Base-by-base conservation (phyloP, 1,140 invertebrate species). In the Ips nitidus region DNA sequence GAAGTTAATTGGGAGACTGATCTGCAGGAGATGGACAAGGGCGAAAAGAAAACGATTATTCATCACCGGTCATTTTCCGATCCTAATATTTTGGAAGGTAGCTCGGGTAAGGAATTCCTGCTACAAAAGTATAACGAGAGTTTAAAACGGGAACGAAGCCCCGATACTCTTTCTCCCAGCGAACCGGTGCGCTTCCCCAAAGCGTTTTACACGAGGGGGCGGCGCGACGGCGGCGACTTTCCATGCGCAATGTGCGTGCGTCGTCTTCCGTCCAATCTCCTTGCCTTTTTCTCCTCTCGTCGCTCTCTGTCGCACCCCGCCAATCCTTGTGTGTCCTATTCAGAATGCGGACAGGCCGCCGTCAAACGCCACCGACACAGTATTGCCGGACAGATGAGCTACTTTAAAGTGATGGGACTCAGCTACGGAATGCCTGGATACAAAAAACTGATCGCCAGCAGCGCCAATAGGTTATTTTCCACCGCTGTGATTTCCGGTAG, bases 401-500 rank as follows among this genome's bases (percentile, higher is more conserved):
- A 92, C 86, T 92, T 92, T 86, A 91, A 93, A 86, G 89, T 91
- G 86, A 84, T 92, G 84, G 89, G 90, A 77, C 89, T 90, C 81
- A 85, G 83, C 73, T 81, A 84, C 75, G 84, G 81, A 76, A 86
- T 84, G 76, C 81, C 83, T 78, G 84, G 83, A 75, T 80, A 83
- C 71, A 90, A 89, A 83, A 90, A 90, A 82, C 83, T 90, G 76
- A 84, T 86, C 55, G 60, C 43, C 62, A 88, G 88, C 66, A 91
- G 90, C 65, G 85, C 91, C 3, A 90, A 87, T 78, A 91, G 90
- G 74, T 86, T 97, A 64, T 96, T 97, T 86, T 94, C 91, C 78
- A 97, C 94, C 41, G 94, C 94, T 42, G 94, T 97, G 74, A 97
- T 97, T 80, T 94, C 91, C 77, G 94, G 94, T 41, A 94, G 93